Evolutionary conservation across 2,888 invertebrate species (phyloP), one percentile per base, ranked within the genome.

Genomic region (Amphipoea oculea): DNA sequence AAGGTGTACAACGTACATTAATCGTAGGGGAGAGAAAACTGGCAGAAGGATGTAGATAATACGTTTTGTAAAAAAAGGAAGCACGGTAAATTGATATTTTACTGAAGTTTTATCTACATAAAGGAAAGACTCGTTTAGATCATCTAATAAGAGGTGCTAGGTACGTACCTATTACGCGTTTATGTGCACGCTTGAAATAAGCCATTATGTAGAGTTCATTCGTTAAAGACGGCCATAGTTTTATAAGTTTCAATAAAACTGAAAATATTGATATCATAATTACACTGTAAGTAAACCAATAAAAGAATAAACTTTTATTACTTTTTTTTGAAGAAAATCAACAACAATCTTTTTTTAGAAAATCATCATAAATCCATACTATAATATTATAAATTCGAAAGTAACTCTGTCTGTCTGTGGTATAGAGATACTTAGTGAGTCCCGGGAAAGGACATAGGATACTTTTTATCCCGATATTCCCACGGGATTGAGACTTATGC

Each of bases 1-100:
- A 79, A 73, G 48, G 73, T 68, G 72, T 83, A 67, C 76, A 82
- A 45, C n/a, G 60, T 23, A 62, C 42, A 84, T 80, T 83, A 63
- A 84, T 71, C 75, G 70, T 57, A 63, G 67, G 63, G 75, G 48
- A 57, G 63, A 12, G 42, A 54, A 60, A 60, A 80, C 67, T 79
- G 51, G 40, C 29, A 40, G 45, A 40, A 66, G 9, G 42, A 9
- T 51, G 54, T 57, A 62, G 54, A 67, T 82, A 83, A 78, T 72
- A 73, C 29, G 11, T 68, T 78, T 84, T 84, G 9, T 65, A 63
- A 57, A 54, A 48, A 29, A 69, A 12, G 78, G 63, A 70, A 70
- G 60, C 63, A 23, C 36, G 2, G 42, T 51, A 77, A 70, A 83
- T 81, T 78, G 51, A 78, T 81, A 66, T 66, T 83, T 78, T 66